Conservation (phyloP, 1,140 invertebrate genomes). For the Coenobita brevimanus region DNA sequence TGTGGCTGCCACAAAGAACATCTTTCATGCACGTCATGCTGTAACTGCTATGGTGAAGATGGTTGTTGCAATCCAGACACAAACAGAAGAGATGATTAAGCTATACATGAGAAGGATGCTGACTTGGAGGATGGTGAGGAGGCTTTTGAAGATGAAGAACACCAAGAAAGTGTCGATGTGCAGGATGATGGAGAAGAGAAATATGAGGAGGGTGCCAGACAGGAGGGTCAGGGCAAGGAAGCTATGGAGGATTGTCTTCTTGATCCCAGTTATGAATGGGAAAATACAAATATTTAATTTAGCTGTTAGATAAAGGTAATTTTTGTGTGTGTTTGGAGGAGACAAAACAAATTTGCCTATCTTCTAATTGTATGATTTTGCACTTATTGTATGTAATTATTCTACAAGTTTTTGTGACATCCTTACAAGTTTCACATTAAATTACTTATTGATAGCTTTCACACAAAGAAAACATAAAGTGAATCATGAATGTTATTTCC, state of each 20-base stretch:
- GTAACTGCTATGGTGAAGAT: background rate
- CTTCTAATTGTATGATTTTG: too few relatives aligned
- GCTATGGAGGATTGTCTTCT: background rate
- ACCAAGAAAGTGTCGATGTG: background rate
- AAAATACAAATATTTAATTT: background rate
- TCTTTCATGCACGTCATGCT: background rate
- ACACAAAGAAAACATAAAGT: background rate
- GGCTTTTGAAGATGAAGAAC: background rate
- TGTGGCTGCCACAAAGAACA: background rate
- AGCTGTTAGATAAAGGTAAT: background rate
- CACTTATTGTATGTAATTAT: too few relatives aligned
- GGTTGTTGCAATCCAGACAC: background rate
- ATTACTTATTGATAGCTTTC: too few relatives aligned
- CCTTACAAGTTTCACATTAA: too few relatives aligned
- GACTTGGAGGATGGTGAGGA: background rate
- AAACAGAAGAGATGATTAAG: background rate
- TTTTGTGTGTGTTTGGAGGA: background rate
- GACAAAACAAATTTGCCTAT: background rate
- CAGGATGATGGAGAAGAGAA: too few relatives aligned
- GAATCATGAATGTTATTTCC: constrained; percentile 3
- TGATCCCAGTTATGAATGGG: too few relatives aligned
- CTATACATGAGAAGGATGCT: too few relatives aligned
- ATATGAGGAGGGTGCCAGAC: too few relatives aligned
- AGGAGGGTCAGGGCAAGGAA: too few relatives aligned
- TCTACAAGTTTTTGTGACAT: too few relatives aligned